Evolutionary conservation across 2,888 invertebrate species (phyloP), one percentile per base, ranked within the genome.

Genomic region (Keiferia lycopersicella): DNA sequence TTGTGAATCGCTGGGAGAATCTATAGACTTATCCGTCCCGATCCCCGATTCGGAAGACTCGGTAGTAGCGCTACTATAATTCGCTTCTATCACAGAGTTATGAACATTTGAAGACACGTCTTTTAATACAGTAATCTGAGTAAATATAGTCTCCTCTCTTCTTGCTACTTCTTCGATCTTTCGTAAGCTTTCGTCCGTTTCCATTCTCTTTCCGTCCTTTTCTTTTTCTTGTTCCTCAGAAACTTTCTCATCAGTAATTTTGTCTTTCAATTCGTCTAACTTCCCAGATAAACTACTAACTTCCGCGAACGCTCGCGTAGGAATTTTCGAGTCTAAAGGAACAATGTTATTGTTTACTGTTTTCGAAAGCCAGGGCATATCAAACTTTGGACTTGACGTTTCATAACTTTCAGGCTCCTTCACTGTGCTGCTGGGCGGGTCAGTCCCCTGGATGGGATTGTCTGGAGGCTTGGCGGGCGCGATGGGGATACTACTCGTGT

Each of bases 281-380:
- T 86, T 88, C 56, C 82, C 83, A 20, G 84, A 78, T 77, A 87
- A 82, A 77, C 81, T 80, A 80, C 82, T 81, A 66, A 91, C 79
- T 78, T 89, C 81, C 73, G 91, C 88, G 69, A 91, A 91, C 83
- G 87, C 86, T 81, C 91, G 86, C 78, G 79, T 76, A 65, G 77
- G 73, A 65, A 83, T 77, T 78, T 86, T 88, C 74, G 81, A 72
- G 79, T 86, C 81, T 76, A 89, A 75, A 64, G 84, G 75, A 73
- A 89, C 81, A 70, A 88, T 84, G 73, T 90, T 90, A 80, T 90
- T 91, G 73, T 91, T 91, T 62, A 91, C 82, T 68, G 86, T 91
- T 84, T 91, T 91, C 62, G 91, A 87, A 70, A 91, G 81, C 91
- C 91, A 91, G 60, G 91, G 91, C 73, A 90, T 82, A 84, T 90